Conservation (phyloP, 1,140 invertebrate genomes). For the Saccostrea cuccullata region DNA sequence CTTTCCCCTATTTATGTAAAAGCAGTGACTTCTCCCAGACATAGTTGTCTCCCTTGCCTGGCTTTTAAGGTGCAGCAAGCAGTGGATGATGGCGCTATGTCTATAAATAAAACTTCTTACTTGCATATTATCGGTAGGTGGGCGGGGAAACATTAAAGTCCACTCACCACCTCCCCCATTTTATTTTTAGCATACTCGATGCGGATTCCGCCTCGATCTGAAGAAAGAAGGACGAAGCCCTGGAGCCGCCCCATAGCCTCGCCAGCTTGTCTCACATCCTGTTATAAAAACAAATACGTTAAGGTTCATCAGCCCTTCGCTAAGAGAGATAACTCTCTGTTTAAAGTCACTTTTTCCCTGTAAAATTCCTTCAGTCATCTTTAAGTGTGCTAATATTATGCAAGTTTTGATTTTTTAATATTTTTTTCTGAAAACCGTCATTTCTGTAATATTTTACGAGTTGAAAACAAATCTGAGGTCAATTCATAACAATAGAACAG, state of each 20-base stretch:
- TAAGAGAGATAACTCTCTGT: no score
- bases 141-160: constrained; percentile 58
- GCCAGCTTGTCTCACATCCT: constrained; percentile 91
- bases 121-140: constrained; percentile 50
- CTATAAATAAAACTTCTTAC: constrained; percentile 30
- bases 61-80: background rate
- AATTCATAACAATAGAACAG: no score
- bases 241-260: constrained; percentile 94
- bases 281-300: background rate
- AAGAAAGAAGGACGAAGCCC: constrained; percentile 95
- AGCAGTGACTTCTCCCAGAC: no score
- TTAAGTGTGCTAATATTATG: no score
- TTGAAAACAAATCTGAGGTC: no score
- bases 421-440: no score
- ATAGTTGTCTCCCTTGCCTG: background rate
- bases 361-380: no score
- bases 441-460: no score
- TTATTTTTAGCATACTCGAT: constrained; percentile 99
- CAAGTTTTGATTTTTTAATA: no score
- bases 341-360: no score
- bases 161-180: constrained; percentile 89
- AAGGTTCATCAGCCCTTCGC: no score
- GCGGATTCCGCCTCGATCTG: constrained; percentile 94
- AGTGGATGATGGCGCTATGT: background rate
- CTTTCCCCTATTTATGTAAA: no score